Evolutionary conservation across 2,888 invertebrate species (phyloP).

Genomic region (Ethmia dodecea): DNA sequence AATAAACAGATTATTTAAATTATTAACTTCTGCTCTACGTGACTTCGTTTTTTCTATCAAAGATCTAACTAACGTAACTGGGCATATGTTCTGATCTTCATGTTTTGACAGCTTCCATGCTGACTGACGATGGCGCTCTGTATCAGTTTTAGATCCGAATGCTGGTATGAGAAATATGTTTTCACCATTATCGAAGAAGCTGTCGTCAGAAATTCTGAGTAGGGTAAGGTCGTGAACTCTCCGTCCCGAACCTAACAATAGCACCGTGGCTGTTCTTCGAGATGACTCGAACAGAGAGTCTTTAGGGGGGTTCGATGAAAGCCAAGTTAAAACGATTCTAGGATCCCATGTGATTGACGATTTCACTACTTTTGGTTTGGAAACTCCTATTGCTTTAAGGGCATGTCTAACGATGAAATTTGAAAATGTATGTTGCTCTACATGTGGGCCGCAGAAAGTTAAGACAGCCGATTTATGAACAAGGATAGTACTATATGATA

Average conservation of each 20-base stretch:
- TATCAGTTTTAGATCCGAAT: conserved; percentile 4
- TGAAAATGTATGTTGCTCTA: neutral
- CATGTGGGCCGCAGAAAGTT: conserved; percentile 1
- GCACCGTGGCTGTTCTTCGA: neutral
- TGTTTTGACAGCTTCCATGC: neutral
- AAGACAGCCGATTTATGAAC: conserved; percentile 9
- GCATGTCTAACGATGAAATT: conserved; percentile 5
- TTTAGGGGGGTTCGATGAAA: conserved; percentile 10
- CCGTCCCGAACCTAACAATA: conserved; percentile 2
- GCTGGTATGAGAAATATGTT: neutral
- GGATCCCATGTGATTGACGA: conserved; percentile 8
- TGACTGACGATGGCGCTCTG: neutral
- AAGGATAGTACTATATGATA: conserved; percentile 12
- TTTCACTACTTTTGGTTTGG: conserved; percentile 2
- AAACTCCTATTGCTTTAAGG: conserved; percentile 7
- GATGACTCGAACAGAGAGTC: neutral
- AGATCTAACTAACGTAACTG: neutral
- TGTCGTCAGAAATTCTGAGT: neutral
- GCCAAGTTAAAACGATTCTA: conserved; percentile 11
- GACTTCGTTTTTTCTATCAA: neutral
- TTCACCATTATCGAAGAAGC: neutral
- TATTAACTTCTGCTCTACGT: neutral
- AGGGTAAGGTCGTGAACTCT: conserved; percentile 3
- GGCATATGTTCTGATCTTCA: neutral
- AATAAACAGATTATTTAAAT: neutral